A percentile compares a stretch with the other conserved stretches of the same genome.
Conservation (phyloP, 2,888 invertebrate species). For the Arctia plantaginis region DNA sequence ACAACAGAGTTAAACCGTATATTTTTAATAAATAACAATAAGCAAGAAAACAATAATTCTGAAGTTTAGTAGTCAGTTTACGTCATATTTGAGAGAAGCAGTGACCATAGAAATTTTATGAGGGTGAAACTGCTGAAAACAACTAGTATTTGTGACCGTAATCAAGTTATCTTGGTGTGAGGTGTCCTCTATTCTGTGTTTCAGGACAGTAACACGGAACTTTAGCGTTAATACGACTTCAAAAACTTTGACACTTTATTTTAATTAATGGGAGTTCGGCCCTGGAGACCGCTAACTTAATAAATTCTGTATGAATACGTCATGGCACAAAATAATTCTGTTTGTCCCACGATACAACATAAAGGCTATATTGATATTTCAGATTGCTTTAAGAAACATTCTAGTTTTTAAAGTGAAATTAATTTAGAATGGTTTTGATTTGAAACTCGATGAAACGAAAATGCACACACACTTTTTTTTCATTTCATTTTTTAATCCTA, state of each 20-base stretch:
- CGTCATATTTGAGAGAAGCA: not conserved
- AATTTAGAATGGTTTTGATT: no score
- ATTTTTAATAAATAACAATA: not conserved
- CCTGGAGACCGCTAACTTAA: not conserved
- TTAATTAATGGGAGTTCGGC: slow-evolving; percentile 1
- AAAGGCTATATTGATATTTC: not conserved
- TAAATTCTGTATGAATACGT: not conserved
- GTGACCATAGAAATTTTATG: not conserved
- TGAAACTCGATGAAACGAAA: no score
- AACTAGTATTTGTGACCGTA: not conserved
- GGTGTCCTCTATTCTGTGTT: not conserved
- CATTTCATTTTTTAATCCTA: not conserved
- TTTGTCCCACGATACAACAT: not conserved
- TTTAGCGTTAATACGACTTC: slow-evolving; percentile 6
- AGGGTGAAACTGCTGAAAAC: not conserved
- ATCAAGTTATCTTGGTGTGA: not conserved
- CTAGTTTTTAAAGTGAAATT: no score
- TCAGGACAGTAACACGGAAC: not conserved
- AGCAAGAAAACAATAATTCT: not conserved
- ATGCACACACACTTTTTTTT: no score
- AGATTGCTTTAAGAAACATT: not conserved
- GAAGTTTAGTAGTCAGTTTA: not conserved
- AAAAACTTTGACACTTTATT: slow-evolving; percentile 8
- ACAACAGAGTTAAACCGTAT: not conserved
- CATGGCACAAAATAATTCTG: not conserved